phyloP scores from a whole-genome alignment of 2,888 invertebrate genomes.

The Melinopterus prodromus region DNA sequence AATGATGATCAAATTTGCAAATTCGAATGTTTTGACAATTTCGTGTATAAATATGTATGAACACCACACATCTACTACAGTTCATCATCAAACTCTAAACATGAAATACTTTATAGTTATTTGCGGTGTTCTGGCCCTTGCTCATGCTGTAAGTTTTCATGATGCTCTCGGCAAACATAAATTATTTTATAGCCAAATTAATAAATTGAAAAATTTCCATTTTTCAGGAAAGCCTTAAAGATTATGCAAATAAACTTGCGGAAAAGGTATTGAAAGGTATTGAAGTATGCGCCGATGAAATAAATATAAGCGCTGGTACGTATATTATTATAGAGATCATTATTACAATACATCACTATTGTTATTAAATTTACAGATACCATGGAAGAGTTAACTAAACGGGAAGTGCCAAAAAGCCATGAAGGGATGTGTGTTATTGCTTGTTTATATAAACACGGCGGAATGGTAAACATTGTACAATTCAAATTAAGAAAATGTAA shows the following conservation, averaged over 20 bases:
- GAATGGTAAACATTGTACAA: slow-evolving; percentile 57
- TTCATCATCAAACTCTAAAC: not conserved
- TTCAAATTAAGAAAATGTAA: not conserved
- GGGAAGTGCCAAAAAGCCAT: slow-evolving; percentile 58
- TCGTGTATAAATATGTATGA: not conserved
- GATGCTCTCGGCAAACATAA: not conserved
- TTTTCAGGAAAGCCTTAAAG: slow-evolving; percentile 24
- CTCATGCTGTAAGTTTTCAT: slow-evolving; percentile 30
- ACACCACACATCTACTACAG: not conserved
- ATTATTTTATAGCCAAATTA: not conserved
- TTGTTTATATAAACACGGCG: slow-evolving; percentile 61
- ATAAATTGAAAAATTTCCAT: not conserved
- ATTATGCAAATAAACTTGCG: slow-evolving; percentile 31
- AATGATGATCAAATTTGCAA: not conserved
- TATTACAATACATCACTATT: not conserved
- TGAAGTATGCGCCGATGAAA: slow-evolving; percentile 52
- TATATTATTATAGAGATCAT: not conserved
- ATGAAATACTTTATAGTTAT: slow-evolving; percentile 33
- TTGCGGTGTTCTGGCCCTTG: slow-evolving; percentile 11
- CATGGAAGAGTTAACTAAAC: slow-evolving; percentile 49
- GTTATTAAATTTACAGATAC: slow-evolving; percentile 41
- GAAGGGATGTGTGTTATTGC: slow-evolving; percentile 61
- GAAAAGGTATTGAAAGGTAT: slow-evolving; percentile 47
- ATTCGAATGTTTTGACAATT: not conserved
- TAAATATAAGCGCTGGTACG: slow-evolving; percentile 55